These are phyloP conservation scores for Casuarius casuarius DNA, from an alignment of 2,113 vertebrate genomes.

Conservation along the genomic window DNA sequence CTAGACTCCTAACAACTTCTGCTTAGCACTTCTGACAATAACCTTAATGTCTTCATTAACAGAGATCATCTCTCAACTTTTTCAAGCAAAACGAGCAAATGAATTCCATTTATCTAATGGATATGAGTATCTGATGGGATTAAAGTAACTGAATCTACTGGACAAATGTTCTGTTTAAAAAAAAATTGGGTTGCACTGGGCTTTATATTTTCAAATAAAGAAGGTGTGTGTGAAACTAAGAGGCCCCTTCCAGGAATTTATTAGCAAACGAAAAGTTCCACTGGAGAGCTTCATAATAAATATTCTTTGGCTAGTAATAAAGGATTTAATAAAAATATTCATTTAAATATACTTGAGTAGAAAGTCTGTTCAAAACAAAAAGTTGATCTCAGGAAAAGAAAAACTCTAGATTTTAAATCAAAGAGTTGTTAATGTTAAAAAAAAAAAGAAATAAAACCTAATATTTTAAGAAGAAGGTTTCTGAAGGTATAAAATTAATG, in stretches of 20 bases:
- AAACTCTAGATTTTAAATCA: neutral
- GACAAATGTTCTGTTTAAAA: neutral
- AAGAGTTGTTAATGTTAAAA: neutral
- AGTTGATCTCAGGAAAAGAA: neutral
- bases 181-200: neutral
- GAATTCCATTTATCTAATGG: neutral
- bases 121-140: neutral
- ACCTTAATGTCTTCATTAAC: neutral
- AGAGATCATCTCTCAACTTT: neutral
- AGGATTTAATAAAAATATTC: neutral
- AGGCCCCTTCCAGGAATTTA: neutral
- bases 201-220: neutral
- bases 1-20: neutral
- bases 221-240: neutral
- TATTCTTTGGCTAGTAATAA: neutral
- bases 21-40: neutral
- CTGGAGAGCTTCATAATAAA: neutral
- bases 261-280: slow-evolving; percentile 4
- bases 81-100: neutral
- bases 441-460: neutral
- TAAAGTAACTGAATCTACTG: neutral
- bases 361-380: neutral
- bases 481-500: neutral
- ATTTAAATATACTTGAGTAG: neutral
- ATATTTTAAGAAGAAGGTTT: neutral